Evolutionary conservation across 2,113 vertebrate genomes (phyloP).

Genomic region (Proteles cristata): DNA sequence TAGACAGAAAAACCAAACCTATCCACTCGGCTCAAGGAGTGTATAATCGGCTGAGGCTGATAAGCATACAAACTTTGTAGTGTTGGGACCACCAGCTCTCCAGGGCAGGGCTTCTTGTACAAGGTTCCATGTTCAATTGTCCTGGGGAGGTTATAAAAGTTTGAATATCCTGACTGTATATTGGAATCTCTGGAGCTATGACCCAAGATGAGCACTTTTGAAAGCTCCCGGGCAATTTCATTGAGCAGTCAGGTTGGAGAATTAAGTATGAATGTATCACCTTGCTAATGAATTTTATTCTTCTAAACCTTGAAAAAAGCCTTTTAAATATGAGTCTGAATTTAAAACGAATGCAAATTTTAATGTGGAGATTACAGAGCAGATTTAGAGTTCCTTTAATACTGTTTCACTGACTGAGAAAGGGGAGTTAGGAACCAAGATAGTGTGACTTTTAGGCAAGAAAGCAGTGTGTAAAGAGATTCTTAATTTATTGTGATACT

Average conservation of each 20-base stretch:
- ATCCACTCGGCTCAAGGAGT: not conserved
- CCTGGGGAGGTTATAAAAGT: not conserved
- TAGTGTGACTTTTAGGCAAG: not conserved
- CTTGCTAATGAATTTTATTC: not conserved
- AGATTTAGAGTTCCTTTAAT: not conserved
- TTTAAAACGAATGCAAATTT: not conserved
- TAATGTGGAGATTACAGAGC: not conserved
- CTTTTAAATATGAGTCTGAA: not conserved
- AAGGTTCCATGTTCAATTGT: not conserved
- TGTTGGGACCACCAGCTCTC: not conserved
- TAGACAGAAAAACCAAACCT: not conserved
- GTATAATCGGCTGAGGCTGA: not conserved
- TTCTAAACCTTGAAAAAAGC: not conserved
- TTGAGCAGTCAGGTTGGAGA: not conserved
- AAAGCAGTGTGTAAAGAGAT: not conserved
- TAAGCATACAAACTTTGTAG: not conserved
- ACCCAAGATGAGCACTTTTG: not conserved
- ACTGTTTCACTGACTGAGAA: not conserved
- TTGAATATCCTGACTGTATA: not conserved
- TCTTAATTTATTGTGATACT: not conserved
- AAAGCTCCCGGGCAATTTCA: not conserved
- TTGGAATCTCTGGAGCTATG: not conserved
- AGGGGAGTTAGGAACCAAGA: not conserved
- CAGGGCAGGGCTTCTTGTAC: not conserved
- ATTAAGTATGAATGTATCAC: not conserved